Conservation (phyloP, 2,797 vertebrate genomes). For the Epinephelus coioides region DNA sequence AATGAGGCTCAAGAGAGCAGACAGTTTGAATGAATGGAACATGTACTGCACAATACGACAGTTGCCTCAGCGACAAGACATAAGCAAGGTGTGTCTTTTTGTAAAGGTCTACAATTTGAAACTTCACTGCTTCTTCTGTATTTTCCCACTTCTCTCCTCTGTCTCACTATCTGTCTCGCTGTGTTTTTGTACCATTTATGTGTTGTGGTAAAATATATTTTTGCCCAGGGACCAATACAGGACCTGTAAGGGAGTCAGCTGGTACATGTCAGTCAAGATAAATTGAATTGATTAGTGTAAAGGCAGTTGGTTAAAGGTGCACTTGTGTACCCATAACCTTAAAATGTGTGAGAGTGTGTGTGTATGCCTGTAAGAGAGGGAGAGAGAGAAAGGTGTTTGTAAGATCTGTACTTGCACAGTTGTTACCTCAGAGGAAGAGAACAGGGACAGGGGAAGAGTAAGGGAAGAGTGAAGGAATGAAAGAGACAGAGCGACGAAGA, state of each 20-base stretch:
- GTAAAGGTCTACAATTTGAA: background rate
- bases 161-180: background rate
- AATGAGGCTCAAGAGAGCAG: background rate
- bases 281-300: slow-evolving; percentile 82
- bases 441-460: slow-evolving; percentile 10
- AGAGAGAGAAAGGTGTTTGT: background rate
- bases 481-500: slow-evolving; percentile 38
- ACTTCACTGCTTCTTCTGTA: background rate
- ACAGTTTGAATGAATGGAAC: background rate
- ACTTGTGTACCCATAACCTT: slow-evolving; percentile 63
- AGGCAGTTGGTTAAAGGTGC: slow-evolving; percentile 70
- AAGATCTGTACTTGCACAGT: slow-evolving; percentile 17
- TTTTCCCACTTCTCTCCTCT: background rate
- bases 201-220: slow-evolving; percentile 20
- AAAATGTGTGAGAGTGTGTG: background rate
- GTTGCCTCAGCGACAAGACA: background rate
- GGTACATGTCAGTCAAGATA: slow-evolving; percentile 71
- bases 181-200: background rate
- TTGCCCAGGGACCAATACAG: slow-evolving; percentile 31
- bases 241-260: slow-evolving; percentile 54
- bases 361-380: background rate
- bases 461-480: slow-evolving; percentile 28
- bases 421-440: slow-evolving; percentile 36
- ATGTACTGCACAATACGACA: background rate
- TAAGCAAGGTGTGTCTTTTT: background rate